Conservation (phyloP, 2,888 invertebrate genomes). For the Cantharis rustica region DNA sequence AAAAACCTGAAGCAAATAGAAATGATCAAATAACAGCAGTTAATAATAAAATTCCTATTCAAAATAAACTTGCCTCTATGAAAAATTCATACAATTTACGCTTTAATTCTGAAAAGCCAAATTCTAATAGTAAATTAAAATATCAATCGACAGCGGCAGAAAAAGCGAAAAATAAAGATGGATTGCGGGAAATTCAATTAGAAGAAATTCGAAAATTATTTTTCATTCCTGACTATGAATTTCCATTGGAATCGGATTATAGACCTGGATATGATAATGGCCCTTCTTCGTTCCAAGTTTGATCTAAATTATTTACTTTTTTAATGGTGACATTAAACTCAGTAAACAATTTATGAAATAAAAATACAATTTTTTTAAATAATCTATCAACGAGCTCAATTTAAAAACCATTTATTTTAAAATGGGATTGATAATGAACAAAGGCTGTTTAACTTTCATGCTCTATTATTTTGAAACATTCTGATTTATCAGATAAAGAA, state of each 20-base stretch:
- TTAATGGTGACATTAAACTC: neutral
- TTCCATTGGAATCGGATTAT: slow-evolving; percentile 51
- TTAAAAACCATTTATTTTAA: neutral
- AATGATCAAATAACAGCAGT: neutral
- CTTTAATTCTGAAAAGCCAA: neutral
- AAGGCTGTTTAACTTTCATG: neutral
- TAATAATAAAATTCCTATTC: neutral
- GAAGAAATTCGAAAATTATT: slow-evolving; percentile 49
- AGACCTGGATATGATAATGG: slow-evolving; percentile 52
- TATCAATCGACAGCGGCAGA: neutral
- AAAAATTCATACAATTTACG: neutral
- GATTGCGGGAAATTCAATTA: slow-evolving; percentile 39
- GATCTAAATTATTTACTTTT: slow-evolving; percentile 15
- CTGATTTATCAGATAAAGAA: neutral
- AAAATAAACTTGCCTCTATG: neutral
- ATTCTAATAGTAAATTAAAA: neutral
- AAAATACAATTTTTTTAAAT: neutral
- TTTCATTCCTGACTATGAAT: slow-evolving; percentile 55
- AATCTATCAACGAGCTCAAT: neutral
- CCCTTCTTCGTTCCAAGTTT: slow-evolving; percentile 52
- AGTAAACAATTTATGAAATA: neutral
- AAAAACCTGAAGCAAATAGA: neutral
- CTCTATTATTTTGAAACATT: neutral
- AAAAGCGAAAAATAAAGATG: neutral
- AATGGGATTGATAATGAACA: neutral